phyloP scores from a whole-genome alignment of 2,888 invertebrate species.

The Malachius bipustulatus region DNA sequence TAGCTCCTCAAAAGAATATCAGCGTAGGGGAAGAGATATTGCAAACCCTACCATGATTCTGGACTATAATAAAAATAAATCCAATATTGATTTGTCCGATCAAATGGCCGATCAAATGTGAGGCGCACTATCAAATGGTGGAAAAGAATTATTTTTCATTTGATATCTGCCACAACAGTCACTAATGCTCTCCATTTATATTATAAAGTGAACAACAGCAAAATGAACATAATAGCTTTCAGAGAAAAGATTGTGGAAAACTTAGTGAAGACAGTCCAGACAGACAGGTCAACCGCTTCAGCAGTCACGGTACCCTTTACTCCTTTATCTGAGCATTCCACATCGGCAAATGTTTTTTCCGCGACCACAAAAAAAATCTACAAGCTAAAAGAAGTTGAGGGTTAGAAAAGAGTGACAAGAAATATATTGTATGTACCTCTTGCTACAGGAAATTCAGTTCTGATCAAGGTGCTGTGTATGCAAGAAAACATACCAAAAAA shows the following conservation, averaged over 20 bases:
- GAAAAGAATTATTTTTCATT: constrained; percentile 1
- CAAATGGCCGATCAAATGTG: background rate
- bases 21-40: background rate
- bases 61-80: constrained; percentile 1
- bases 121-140: constrained; percentile 2
- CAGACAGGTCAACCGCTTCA: too few species aligned
- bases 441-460: constrained; percentile 1
- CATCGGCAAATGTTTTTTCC: background rate
- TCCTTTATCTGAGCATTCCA: background rate
- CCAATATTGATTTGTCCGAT: constrained; percentile 1
- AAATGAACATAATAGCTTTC: background rate
- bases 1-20: too few species aligned
- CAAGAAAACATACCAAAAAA: background rate
- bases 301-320: constrained; percentile 1
- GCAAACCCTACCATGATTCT: background rate
- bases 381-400: constrained; percentile 2
- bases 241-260: constrained; percentile 1
- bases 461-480: background rate
- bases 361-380: background rate
- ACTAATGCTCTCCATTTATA: constrained; percentile 1
- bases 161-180: background rate
- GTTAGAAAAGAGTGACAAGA: background rate
- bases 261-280: background rate
- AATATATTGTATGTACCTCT: background rate
- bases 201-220: too few species aligned